These are phyloP conservation scores for Lepus townsendii DNA, from an alignment of 2,797 vertebrate genomes.

Conservation along the genomic window DNA sequence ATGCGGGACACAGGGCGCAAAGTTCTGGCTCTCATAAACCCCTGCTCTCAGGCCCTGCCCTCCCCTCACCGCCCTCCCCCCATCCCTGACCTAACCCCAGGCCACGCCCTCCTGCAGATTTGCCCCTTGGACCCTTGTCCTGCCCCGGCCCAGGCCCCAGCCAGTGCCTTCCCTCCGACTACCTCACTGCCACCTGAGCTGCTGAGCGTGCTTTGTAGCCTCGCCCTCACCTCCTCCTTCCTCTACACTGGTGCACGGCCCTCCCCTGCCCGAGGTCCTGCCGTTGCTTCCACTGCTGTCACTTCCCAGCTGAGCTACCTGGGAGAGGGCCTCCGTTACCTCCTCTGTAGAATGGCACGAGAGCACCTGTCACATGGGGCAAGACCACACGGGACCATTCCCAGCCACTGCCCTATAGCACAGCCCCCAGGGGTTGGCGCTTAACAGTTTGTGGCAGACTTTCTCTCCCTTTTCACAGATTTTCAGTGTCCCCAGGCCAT, in stretches of 20 bases:
- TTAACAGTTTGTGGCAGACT: not conserved
- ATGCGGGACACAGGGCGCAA: no score
- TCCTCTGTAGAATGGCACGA: slow-evolving; percentile 71
- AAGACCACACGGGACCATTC: not conserved
- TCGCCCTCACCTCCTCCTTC: no score
- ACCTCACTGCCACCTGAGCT: no score
- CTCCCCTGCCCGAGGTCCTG: not conserved
- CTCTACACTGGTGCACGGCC: no score
- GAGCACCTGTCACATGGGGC: not conserved
- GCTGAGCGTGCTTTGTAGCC: not conserved
- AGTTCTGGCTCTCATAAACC: not conserved
- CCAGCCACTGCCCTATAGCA: not conserved
- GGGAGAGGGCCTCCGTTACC: slow-evolving; percentile 85
- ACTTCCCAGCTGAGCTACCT: slow-evolving; percentile 84
- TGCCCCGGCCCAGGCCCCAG: not conserved
- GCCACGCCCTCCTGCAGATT: not conserved
- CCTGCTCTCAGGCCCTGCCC: not conserved
- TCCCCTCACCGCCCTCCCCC: no score
- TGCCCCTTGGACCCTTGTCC: not conserved
- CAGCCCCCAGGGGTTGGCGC: not conserved
- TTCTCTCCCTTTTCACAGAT: not conserved
- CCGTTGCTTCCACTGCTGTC: not conserved
- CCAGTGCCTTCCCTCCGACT: not conserved
- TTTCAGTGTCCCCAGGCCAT: not conserved
- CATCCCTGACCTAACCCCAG: not conserved